Base-by-base conservation (phyloP, 2,113 vertebrate genomes). In the Delphinapterus leucas region DNA sequence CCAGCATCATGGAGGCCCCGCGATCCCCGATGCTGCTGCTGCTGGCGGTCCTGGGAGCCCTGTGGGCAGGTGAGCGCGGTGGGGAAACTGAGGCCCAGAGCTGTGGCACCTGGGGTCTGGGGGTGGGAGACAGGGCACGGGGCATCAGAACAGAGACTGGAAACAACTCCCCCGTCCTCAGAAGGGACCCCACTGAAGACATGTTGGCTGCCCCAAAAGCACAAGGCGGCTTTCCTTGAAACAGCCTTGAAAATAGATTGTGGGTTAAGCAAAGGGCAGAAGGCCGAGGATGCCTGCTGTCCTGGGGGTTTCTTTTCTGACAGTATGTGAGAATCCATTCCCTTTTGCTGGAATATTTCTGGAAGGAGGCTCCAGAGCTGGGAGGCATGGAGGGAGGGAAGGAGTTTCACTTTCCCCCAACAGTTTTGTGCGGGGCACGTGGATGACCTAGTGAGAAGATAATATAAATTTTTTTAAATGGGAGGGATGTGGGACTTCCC, bases 61-160 rank as follows among this genome's bases (percentile, higher is more conserved):
- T 68, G 23, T 0, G 3, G 23, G 9, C 76, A 61, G 96, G 77
- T 91, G 53, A 79, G 83, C 0, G 0, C 1, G 2, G 10, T 10
- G 8, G 84, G 81, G 80, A 47, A 60, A 10, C 70, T 14, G 58
- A 84, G 47, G 60, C 47, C 47, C 0, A 0, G 23, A 28, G 31
- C 65, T 33, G 47, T 3, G 7, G 60, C 5, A 2, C 20, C 23
- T 1, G 2, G n/a, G 18, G 31, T 25, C 26, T 23, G 2, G 2
- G 33, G 33, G 33, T 9, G 26, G n/a, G 8, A 13, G 53, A 31
- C 44, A 67, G 81, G 41, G 61, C 60, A 31, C 28, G 15, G 8
- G 53, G 12, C 17, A 0, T 76, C 44, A n/a, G 36, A 68, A 67
- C 28, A 58, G 60, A 73, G 18, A 5, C 3, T 26, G 23, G 33